Evolutionary conservation across 2,113 vertebrate species (phyloP), one percentile per base, ranked within the genome.

Genomic region (Lophotis ruficrista): DNA sequence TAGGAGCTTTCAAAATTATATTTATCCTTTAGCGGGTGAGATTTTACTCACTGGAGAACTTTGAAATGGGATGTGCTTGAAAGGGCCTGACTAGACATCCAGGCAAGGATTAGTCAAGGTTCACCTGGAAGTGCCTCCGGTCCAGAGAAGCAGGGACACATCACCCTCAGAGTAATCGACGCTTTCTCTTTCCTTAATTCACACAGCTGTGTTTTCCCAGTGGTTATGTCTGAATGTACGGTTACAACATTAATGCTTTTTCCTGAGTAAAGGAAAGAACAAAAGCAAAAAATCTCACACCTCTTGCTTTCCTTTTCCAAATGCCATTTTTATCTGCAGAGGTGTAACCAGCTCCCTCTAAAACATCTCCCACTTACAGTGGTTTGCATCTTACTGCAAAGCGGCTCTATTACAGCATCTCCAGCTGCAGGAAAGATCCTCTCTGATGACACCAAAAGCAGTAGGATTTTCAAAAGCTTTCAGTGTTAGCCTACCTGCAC

Each of bases 41-140:
- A 87, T 56, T 87, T 84, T 93, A 48, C 66, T 95, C 61, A 48
- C 70, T 85, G 69, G 81, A 75, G 77, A 89, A 80, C 62, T 84
- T 75, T 53, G 51, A 95, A 84, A 84, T 31, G 57, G 65, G 24
- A 60, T 87, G 48, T 69, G 20, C 65, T 69, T 93, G 83, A 65
- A 68, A 87, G 69, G 38, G 38, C 18, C 65, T 69, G 57, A 38
- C 24, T 43, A 51, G 69, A 81, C 66, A 57, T 53, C 6, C 1
- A n/a, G 57, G 24, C 19, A 28, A 1, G 6, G 38, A 47, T 89
- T 51, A 85, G 47, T 20, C 30, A 45, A 19, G 60, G 81, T 57
- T 93, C 38, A 35, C 41, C 12, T 51, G 57, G 53, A 68, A 79
- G 35, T 25, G 23, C 56, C 72, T 8, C 81, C 51, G 48, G 30